Evolutionary conservation across 2,797 vertebrate genomes (phyloP).

Genomic region (Benthosema pterotum): DNA sequence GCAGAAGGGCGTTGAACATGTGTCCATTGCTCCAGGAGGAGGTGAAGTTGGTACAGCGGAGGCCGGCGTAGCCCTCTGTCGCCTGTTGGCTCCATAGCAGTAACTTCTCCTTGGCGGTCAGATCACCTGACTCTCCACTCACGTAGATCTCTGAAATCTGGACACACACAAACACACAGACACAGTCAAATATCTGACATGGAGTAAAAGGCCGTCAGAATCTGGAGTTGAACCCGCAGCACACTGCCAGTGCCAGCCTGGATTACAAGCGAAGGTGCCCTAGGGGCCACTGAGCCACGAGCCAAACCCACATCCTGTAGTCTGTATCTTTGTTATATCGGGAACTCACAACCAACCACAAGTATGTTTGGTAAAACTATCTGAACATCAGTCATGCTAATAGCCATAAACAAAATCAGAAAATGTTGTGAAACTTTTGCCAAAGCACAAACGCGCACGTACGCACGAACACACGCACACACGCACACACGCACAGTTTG

Average conservation of each 20-base stretch:
- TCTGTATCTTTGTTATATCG: no score
- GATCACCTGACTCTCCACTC: slow-evolving; percentile 93
- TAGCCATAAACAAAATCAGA: no score
- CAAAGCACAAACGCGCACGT: not conserved
- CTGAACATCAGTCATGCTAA: not conserved
- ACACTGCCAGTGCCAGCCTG: no score
- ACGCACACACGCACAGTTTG: slow-evolving; percentile 13
- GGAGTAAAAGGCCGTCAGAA: no score
- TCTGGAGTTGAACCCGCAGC: no score
- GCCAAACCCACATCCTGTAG: no score
- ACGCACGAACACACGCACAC: not conserved
- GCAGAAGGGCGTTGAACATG: slow-evolving; percentile 98
- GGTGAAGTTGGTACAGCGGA: slow-evolving; percentile 96
- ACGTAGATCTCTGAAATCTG: slow-evolving; percentile 99
- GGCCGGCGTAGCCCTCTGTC: slow-evolving; percentile 89
- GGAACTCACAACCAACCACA: slow-evolving; percentile 1
- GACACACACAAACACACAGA: slow-evolving; percentile 23
- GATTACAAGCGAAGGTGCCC: no score
- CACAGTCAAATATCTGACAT: no score
- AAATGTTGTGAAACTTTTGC: not conserved
- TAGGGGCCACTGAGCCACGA: no score
- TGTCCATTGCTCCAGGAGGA: slow-evolving; percentile 95
- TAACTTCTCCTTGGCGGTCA: slow-evolving; percentile 98
- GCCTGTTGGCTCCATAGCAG: slow-evolving; percentile 96
- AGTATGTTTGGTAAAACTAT: not conserved